Evolutionary conservation across 2,888 invertebrate genomes (phyloP).

Genomic region (Doris montereyensis): DNA sequence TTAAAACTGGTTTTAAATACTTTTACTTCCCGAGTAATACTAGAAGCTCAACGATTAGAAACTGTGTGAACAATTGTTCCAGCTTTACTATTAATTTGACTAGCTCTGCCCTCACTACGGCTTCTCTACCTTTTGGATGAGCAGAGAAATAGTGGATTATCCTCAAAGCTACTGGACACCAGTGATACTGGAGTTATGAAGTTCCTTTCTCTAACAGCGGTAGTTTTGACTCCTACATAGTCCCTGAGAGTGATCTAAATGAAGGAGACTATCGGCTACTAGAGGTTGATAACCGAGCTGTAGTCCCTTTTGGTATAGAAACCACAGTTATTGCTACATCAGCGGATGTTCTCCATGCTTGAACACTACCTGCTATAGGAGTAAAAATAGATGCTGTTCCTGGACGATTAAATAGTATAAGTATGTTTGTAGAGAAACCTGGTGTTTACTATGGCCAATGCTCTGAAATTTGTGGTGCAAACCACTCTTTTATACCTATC

Average conservation of each 20-base stretch:
- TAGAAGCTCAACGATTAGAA: conserved; percentile 6
- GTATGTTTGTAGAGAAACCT: background rate
- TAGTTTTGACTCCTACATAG: conserved; percentile 2
- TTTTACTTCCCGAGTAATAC: background rate
- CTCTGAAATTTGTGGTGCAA: conserved; percentile 86
- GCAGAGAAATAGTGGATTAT: background rate
- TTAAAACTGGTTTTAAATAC: background rate
- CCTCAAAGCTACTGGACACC: conserved; percentile 12
- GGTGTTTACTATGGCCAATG: conserved; percentile 75
- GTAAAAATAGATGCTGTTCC: conserved; percentile 20
- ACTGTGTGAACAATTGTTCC: conserved; percentile 22
- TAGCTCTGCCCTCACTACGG: conserved; percentile 2
- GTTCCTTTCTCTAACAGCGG: background rate
- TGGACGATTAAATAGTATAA: conserved; percentile 10
- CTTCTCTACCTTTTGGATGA: conserved; percentile 22
- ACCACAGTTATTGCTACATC: background rate
- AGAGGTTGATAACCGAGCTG: conserved; percentile 1
- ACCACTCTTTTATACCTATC: conserved; percentile 87
- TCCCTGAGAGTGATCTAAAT: background rate
- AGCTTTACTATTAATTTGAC: background rate
- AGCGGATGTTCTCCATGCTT: conserved; percentile 22
- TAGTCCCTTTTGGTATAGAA: background rate
- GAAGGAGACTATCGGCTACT: background rate
- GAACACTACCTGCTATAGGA: background rate
- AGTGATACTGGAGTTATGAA: conserved; percentile 23